Evolutionary conservation across 2,797 vertebrate species (phyloP), one percentile per base, ranked within the genome.

Genomic region (Hypotaenidia okinawae): DNA sequence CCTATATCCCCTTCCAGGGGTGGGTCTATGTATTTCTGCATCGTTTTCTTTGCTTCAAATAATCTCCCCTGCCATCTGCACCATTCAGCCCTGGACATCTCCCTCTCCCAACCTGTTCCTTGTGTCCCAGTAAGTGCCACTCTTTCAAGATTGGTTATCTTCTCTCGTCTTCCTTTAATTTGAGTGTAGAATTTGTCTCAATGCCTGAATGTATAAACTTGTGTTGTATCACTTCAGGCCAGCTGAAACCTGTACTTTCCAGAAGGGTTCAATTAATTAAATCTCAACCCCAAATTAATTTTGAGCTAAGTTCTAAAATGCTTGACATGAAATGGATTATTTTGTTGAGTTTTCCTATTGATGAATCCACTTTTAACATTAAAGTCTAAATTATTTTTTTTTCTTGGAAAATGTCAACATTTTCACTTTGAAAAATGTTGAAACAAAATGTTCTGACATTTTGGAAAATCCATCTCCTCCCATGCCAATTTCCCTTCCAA

Each of bases 361-460:
- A 74, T 87, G 39, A 90, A 90, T 72, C 39, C 7, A 28, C 54
- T 75, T 78, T 86, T 94, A 91, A 86, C 68, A 76, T 63, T 70
- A 82, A 92, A 87, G 64, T 83, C 25, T 61, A 80, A 82, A 92
- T 89, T 39, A 47, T n/a, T 9, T 49, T 67, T 79, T 43, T 84
- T 32, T 6, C 72, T 74, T 89, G 17, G 37, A 91, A 96, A 95
- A 94, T 83, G 87, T 94, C 94, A 96, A 95, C 87, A 67, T 93
- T 92, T 94, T 89, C 24, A 54, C 83, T 94, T 89, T 92, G 89
- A 94, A 91, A 95, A 95, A 94, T 61, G 75, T 77, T 94, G 87
- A 91, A 96, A 94, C 93, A 87, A 90, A 94, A 89, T 91, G 89
- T 96, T 96, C 93, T 95, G 93, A 93, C 96, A 94, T 86, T 91